Percentiles rank a stretch among this genome's conserved stretches.
These are phyloP conservation scores for Neuroterus valhalla DNA, from an alignment of 1,140 invertebrate species.

Conservation along the genomic window DNA sequence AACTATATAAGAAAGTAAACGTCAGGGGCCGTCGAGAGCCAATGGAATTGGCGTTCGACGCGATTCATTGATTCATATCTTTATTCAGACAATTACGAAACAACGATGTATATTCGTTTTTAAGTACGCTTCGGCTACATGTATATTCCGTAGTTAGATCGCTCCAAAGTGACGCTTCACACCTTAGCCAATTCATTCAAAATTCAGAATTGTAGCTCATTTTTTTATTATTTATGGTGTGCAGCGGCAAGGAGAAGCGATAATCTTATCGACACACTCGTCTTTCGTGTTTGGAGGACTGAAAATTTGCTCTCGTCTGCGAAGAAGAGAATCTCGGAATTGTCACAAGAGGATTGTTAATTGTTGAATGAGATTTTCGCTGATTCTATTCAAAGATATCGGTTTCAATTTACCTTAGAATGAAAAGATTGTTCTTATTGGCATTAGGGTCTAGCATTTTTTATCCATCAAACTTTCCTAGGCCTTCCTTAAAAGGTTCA, in stretches of 20 bases:
- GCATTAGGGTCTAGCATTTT: too few species aligned
- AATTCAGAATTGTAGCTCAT: background rate
- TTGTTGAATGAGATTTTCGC: too few species aligned
- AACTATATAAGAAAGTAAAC: constrained; percentile 35
- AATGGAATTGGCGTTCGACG: constrained; percentile 48
- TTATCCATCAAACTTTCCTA: too few species aligned
- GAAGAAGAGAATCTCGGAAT: background rate
- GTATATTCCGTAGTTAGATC: constrained; percentile 64
- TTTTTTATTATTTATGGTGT: constrained; percentile 16
- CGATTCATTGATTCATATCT: constrained; percentile 72
- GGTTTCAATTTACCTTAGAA: too few species aligned
- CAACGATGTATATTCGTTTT: constrained; percentile 72
- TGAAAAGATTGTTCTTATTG: too few species aligned
- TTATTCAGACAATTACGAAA: constrained; percentile 73
- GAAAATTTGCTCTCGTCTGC: background rate
- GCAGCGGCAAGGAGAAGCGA: constrained; percentile 12
- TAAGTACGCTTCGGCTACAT: constrained; percentile 66
- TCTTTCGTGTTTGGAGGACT: constrained; percentile 20
- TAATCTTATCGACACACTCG: constrained; percentile 23
- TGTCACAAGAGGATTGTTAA: too few species aligned
- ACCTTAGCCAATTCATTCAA: constrained; percentile 2
- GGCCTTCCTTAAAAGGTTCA: too few species aligned
- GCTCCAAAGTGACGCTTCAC: constrained; percentile 45
- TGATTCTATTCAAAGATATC: too few species aligned
- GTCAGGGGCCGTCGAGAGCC: constrained; percentile 41